Conservation (phyloP, 2,888 invertebrate genomes). For the Steinernema scapterisci region DNA sequence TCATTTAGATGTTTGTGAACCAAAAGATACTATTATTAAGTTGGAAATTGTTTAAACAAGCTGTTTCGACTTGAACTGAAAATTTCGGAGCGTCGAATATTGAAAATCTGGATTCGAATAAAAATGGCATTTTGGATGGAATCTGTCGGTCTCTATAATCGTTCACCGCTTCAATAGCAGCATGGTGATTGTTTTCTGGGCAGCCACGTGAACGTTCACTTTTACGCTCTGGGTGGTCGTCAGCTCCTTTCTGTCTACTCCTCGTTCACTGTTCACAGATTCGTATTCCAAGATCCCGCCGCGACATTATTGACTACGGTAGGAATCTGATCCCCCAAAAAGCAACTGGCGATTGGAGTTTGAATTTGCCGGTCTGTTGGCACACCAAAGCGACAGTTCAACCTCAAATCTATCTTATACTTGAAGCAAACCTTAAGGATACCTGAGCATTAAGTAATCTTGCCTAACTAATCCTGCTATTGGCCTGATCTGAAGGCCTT, state of each 20-base stretch:
- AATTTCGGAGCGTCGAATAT: no score
- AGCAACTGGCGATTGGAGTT: conserved; percentile 3
- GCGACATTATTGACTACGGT: conserved; percentile 20
- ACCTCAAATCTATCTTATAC: not conserved
- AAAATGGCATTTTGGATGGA: no score
- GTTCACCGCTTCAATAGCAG: no score
- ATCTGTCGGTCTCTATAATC: no score
- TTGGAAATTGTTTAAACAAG: no score
- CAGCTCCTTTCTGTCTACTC: not conserved
- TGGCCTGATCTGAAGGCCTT: no score
- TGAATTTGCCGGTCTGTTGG: conserved; percentile 15
- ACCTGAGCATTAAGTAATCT: not conserved
- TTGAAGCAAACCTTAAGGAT: not conserved
- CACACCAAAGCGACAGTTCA: not conserved
- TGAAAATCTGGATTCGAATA: no score
- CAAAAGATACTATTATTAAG: no score
- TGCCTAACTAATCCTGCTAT: not conserved
- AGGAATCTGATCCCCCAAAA: conserved; percentile 5
- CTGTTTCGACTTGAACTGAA: no score
- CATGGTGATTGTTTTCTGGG: no score
- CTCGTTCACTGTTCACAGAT: not conserved
- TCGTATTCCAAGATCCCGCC: conserved; percentile 6
- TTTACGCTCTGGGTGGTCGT: not conserved
- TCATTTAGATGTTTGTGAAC: no score
- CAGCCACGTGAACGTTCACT: not conserved